Conservation (phyloP, 2,113 vertebrate species). For the Catharus minimus region DNA sequence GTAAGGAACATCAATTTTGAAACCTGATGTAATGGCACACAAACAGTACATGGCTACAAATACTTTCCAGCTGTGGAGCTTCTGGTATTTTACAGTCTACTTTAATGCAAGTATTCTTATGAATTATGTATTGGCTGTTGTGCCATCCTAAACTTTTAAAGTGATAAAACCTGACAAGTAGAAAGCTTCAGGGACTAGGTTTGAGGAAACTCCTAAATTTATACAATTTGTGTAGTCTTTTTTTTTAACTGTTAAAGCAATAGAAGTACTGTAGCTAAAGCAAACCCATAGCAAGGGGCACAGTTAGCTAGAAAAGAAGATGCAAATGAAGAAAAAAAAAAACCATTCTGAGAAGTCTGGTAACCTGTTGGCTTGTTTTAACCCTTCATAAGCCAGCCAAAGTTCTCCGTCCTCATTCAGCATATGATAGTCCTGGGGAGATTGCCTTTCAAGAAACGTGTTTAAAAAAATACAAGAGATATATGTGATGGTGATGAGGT, state of each 20-base stretch:
- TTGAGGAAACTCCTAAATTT: not conserved
- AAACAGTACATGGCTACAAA: not conserved
- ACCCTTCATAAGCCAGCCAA: conserved; percentile 99
- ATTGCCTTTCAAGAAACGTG: conserved; percentile 85
- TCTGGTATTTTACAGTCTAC: not conserved
- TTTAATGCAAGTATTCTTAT: not conserved
- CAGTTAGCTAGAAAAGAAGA: conserved; percentile 69
- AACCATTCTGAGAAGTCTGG: conserved; percentile 69
- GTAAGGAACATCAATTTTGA: not conserved
- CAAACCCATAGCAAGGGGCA: conserved; percentile 49
- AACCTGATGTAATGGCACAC: not conserved
- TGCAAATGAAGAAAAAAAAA: conserved; percentile 35
- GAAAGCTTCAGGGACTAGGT: not conserved
- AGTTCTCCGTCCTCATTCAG: conserved; percentile 99
- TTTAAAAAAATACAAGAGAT: conserved; percentile 78
- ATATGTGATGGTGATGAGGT: conserved; percentile 62
- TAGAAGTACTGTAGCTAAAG: conserved; percentile 60
- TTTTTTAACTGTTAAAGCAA: not conserved
- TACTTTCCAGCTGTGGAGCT: not conserved
- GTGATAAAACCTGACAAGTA: not conserved
- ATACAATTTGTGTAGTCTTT: not conserved
- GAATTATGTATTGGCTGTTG: not conserved
- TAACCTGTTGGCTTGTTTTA: conserved; percentile 99
- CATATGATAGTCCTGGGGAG: conserved; percentile 89
- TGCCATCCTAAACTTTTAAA: not conserved